Conservation (phyloP, 2,113 vertebrate genomes). For the Steatornis caripensis region DNA sequence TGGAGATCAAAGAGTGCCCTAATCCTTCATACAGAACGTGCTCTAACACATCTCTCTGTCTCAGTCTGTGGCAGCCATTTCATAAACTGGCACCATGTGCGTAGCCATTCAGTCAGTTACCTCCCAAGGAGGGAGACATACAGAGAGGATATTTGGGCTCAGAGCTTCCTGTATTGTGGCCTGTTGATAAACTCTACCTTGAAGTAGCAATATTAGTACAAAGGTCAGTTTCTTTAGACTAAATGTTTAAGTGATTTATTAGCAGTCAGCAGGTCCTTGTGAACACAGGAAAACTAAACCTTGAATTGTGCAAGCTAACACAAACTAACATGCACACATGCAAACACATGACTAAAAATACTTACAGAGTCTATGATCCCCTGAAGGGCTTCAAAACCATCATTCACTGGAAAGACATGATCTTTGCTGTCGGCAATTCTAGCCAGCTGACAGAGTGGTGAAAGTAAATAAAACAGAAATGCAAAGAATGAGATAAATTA, state of each 20-base stretch:
- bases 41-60: background rate
- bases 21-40: background rate
- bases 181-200: background rate
- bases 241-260: background rate
- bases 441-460: slow-evolving; percentile 80
- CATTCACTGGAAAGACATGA: slow-evolving; percentile 97
- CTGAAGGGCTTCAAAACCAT: slow-evolving; percentile 94
- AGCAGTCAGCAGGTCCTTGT: background rate
- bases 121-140: background rate
- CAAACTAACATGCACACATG: background rate
- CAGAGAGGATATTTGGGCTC: background rate
- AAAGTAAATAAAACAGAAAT: background rate
- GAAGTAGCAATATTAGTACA: background rate
- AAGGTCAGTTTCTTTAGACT: background rate
- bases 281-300: background rate
- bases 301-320: background rate
- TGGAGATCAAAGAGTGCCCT: background rate
- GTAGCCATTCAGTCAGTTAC: background rate
- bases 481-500: background rate
- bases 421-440: slow-evolving; percentile 97
- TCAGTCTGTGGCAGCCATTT: background rate
- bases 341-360: background rate
- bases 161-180: background rate
- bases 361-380: slow-evolving; percentile 96
- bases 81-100: too few relatives aligned